Conservation (phyloP, 2,797 vertebrate species). For the Chaenodraco wilsoni region DNA sequence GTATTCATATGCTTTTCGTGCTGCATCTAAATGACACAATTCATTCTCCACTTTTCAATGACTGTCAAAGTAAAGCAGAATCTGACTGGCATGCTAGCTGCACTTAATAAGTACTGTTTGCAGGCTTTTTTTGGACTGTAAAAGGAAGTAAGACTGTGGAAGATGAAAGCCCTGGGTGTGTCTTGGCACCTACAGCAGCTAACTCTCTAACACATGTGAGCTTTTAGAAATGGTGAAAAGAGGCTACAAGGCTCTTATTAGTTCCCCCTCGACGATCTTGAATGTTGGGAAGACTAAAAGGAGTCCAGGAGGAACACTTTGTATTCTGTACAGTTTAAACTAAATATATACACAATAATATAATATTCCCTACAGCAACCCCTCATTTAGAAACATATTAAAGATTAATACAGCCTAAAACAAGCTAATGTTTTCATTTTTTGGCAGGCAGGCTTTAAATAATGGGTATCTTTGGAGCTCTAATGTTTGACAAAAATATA, state of each 20-base stretch:
- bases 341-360: conserved; percentile 8
- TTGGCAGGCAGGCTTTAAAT: conserved; percentile 2
- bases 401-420: conserved; percentile 31
- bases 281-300: conserved; percentile 8
- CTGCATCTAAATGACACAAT: neutral
- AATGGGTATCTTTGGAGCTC: neutral
- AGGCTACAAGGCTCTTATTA: conserved; percentile 57
- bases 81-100: neutral
- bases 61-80: neutral
- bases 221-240: conserved; percentile 42
- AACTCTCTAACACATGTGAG: conserved; percentile 60
- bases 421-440: conserved; percentile 17
- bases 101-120: conserved; percentile 14
- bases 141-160: conserved; percentile 10
- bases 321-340: conserved; percentile 49
- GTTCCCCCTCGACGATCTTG: conserved; percentile 38
- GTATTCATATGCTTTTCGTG: neutral
- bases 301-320: conserved; percentile 14
- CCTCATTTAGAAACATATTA: conserved; percentile 46
- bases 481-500: conserved; percentile 3
- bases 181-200: conserved; percentile 40
- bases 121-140: conserved; percentile 16
- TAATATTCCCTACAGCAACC: conserved; percentile 21
- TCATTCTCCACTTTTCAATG: neutral
- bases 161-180: conserved; percentile 54